Evolutionary conservation across 2,888 invertebrate genomes (phyloP), one percentile per base, ranked within the genome.

Genomic region (Melanotus villosus): DNA sequence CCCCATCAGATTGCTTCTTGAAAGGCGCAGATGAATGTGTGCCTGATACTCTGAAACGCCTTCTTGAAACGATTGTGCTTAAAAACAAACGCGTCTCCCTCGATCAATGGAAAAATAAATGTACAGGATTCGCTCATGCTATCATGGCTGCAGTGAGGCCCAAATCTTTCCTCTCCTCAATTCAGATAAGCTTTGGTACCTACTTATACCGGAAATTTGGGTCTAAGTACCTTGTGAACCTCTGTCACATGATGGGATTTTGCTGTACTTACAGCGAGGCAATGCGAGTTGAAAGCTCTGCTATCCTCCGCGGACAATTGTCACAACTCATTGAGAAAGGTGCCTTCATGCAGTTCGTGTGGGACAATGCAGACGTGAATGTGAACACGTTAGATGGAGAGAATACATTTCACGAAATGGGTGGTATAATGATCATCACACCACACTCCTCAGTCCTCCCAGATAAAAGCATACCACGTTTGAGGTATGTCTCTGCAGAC

Each of bases 131-230:
- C 18, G 32, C 50, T 34, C 62, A 62, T 10, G 10, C 21, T 18
- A 12, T 62, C 1, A 50, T 62, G 6, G 3, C 50, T 23, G 38
- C 38, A n/a, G n/a, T n/a, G n/a, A n/a, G n/a, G n/a, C n/a, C n/a
- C n/a, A n/a, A n/a, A n/a, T n/a, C n/a, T n/a, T 19, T 34, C 12
- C 2, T 21, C 23, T 10, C 52, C 50, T 36, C 12, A n/a, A 6
- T 58, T 7, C 36, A 19, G 23, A 16, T 6, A 7, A 23, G 50
- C n/a, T 3, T 50, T 19, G 50, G 23, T 23, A 23, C 26, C 9
- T 23, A 23, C 12, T n/a, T 50, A 2, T 50, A 50, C 1, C 1
- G 50, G 12, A 50, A 26, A 14, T 50, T 23, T 23, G 50, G 23
- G 2, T 23, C n/a, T 2, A 50, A 50, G 12, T 3, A 50, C 2